Base-by-base conservation (phyloP, 2,888 invertebrate species). In the Noctua janthe region DNA sequence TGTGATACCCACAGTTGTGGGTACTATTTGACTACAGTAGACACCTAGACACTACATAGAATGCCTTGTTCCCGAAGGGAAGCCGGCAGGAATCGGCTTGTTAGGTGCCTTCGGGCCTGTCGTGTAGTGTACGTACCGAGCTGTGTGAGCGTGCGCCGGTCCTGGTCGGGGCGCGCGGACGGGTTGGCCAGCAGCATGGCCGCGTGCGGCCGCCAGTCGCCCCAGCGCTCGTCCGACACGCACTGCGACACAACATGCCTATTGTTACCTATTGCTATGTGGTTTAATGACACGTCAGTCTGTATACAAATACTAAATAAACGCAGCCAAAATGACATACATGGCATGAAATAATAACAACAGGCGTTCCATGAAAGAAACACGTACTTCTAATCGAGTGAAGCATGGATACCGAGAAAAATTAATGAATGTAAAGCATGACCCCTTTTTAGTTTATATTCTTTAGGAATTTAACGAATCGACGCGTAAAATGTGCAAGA, bases 121-220 rank as follows among this genome's bases (percentile, higher is more conserved):
- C 47, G 47, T 10, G 47, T 47, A 47, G 11, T 10, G 51, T 54
- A 54, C 54, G 54, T 54, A 54, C 97, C 98, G 56, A 99, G 96
- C 43, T 98, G 98, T 4, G 98, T 98, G 82, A 98, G 98, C 13
- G 98, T 98, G 92, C 98, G 98, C 17, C 98, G 97, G 96, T 99
- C 98, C 79, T 98, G 97, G 88, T 99, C 99, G 1, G 98, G 98
- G 84, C 98, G 97, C 87, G 97, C 97, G 20, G 98, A 97, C 23
- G 98, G 98, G 95, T 99, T 99, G 83, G 99, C 98, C 76, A 99
- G 97, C 90, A 99, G 98, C 98, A 99, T 99, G 82, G 99, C 99
- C 78, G 99, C 97, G 97, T 99, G 99, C 43, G 99, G 99, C 84
- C 99, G 97, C 99, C 99, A 99, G 96, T 99, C 99, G 78, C 98